These are phyloP conservation scores for Pogonomyrmex californicus DNA, from an alignment of 1,140 invertebrate species.

Conservation along the genomic window DNA sequence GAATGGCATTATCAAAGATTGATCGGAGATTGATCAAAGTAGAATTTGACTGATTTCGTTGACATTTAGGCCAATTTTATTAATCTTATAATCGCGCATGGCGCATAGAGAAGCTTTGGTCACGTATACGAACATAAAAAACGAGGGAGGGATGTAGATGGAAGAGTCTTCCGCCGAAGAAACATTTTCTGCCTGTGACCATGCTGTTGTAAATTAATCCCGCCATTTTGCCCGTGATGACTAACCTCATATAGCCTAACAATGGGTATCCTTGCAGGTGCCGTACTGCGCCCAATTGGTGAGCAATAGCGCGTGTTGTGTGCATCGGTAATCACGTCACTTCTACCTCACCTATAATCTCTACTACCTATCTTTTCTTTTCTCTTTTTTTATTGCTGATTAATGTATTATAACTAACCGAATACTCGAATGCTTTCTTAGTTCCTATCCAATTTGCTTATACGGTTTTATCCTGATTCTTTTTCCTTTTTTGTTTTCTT, in stretches of 20 bases:
- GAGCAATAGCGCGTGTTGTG: conserved; percentile 96
- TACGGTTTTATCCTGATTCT: conserved; percentile 3
- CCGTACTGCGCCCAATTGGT: conserved; percentile 95
- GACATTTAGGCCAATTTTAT: conserved; percentile 12
- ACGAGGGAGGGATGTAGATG: neutral
- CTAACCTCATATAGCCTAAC: conserved; percentile 87
- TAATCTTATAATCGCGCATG: conserved; percentile 37
- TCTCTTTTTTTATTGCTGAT: conserved; percentile 63
- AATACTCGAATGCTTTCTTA: conserved; percentile 78
- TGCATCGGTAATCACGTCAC: conserved; percentile 94
- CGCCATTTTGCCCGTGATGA: conserved; percentile 80
- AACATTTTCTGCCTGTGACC: conserved; percentile 60
- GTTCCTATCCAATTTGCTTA: conserved; percentile 42
- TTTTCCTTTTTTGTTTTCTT: neutral
- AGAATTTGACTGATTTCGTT: conserved; percentile 40
- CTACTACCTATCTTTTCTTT: conserved; percentile 78
- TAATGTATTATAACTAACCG: conserved; percentile 74
- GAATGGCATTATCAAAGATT: conserved; percentile 37
- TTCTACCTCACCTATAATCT: conserved; percentile 86
- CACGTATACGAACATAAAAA: conserved; percentile 11
- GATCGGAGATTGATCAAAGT: neutral
- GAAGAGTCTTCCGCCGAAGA: conserved; percentile 1
- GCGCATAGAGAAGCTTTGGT: conserved; percentile 43
- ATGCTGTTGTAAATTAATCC: conserved; percentile 77
- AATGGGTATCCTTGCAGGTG: conserved; percentile 91